Conservation (phyloP, 2,113 vertebrate genomes). For the Neofelis nebulosa region DNA sequence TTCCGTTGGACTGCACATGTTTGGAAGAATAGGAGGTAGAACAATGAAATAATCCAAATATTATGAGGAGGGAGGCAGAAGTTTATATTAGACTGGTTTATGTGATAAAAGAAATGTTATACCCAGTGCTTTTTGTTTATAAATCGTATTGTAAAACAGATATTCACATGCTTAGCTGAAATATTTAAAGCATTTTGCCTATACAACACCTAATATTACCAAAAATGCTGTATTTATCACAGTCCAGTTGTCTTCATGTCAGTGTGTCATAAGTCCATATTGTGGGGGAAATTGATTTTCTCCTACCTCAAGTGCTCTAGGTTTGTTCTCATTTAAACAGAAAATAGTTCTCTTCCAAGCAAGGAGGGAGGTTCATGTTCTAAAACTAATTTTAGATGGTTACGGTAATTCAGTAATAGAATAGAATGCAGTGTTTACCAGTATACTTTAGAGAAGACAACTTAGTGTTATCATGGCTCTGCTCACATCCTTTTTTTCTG, state of each 20-base stretch:
- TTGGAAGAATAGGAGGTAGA: constrained; percentile 62
- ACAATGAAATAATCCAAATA: constrained; percentile 79
- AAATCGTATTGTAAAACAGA: constrained; percentile 64
- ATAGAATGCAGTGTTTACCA: neutral
- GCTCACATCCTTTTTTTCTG: neutral
- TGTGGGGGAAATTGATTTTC: neutral
- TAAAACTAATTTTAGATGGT: neutral
- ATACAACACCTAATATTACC: neutral
- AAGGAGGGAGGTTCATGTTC: neutral
- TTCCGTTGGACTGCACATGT: constrained; percentile 60
- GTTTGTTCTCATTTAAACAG: constrained; percentile 32
- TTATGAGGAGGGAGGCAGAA: constrained; percentile 69
- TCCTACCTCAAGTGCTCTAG: neutral
- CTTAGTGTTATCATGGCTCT: neutral
- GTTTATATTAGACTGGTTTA: constrained; percentile 73
- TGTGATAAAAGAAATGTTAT: constrained; percentile 66
- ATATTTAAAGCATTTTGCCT: constrained; percentile 25
- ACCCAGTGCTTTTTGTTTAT: constrained; percentile 69
- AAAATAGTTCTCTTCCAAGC: neutral
- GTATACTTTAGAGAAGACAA: neutral
- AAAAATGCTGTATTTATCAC: neutral
- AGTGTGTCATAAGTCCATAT: neutral
- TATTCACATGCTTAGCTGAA: constrained; percentile 26
- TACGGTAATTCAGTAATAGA: neutral
- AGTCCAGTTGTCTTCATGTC: neutral